These are phyloP conservation scores for Octonoba sinensis DNA, from an alignment of 2,888 invertebrate genomes.

Conservation along the genomic window DNA sequence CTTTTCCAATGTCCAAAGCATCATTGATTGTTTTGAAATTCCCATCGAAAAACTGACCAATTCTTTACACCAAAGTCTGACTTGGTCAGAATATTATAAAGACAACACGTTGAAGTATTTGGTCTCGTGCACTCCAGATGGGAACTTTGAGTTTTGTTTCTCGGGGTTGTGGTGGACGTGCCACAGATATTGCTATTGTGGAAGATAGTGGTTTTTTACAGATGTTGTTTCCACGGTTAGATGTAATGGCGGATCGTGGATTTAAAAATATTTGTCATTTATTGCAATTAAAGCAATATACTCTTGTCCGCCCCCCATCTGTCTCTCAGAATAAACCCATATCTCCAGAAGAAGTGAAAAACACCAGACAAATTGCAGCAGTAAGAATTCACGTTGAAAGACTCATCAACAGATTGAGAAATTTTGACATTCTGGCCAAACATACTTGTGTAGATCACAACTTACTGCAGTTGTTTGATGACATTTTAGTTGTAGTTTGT, in stretches of 20 bases:
- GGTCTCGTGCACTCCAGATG: conserved; percentile 12
- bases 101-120: conserved; percentile 8
- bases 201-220: conserved; percentile 5
- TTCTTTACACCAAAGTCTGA: background rate
- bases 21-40: conserved; percentile 10
- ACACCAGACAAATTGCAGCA: conserved; percentile 1
- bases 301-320: conserved; percentile 9
- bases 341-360: background rate
- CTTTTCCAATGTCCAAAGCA: background rate
- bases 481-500: conserved; percentile 5
- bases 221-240: background rate
- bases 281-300: background rate
- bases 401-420: background rate
- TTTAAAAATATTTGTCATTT: conserved; percentile 2
- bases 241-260: conserved; percentile 12
- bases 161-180: conserved; percentile 1
- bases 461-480: background rate
- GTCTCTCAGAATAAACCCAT: background rate
- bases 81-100: conserved; percentile 13
- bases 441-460: conserved; percentile 4
- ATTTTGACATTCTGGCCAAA: background rate
- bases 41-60: conserved; percentile 5
- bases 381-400: conserved; percentile 10
- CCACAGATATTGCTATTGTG: conserved; percentile 3
- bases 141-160: conserved; percentile 14